Conservation (phyloP, 2,113 vertebrate genomes). For the Glaucomys volans region DNA sequence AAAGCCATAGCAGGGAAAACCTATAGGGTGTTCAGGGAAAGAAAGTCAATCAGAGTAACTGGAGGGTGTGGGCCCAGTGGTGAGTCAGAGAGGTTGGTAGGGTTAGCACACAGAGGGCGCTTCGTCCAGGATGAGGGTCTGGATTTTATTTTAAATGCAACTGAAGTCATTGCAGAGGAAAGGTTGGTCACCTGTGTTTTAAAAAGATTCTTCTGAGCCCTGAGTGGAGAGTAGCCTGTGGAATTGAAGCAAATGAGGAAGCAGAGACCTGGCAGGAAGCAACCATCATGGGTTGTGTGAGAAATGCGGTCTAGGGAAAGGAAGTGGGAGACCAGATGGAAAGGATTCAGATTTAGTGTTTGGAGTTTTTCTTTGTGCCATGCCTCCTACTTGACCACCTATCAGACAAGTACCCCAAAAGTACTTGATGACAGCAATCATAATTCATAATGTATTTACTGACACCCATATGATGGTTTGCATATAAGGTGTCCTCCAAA, state of each 20-base stretch:
- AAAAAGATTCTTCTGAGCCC: not conserved
- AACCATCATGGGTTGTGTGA: not conserved
- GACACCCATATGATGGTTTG: no score
- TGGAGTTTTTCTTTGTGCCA: not conserved
- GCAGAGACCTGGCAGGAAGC: not conserved
- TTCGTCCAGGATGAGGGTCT: no score
- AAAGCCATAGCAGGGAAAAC: not conserved
- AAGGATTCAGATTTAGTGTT: not conserved
- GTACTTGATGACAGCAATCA: no score
- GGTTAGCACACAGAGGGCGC: rapidly evolving
- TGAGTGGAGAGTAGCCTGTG: not conserved
- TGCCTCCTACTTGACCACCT: not conserved
- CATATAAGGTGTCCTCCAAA: not conserved
- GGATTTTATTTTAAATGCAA: not conserved
- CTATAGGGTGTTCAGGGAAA: not conserved
- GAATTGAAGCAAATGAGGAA: not conserved
- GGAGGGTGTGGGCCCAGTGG: not conserved
- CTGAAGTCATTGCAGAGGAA: not conserved
- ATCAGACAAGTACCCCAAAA: not conserved
- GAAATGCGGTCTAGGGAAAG: not conserved
- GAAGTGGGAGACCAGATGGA: not conserved
- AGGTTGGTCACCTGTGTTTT: not conserved
- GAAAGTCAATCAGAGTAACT: not conserved
- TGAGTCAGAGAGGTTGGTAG: not conserved
- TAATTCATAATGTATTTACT: not conserved